Evolutionary conservation across 2,888 invertebrate species (phyloP), one percentile per base, ranked within the genome.

Genomic region (Chymomyza amoena): DNA sequence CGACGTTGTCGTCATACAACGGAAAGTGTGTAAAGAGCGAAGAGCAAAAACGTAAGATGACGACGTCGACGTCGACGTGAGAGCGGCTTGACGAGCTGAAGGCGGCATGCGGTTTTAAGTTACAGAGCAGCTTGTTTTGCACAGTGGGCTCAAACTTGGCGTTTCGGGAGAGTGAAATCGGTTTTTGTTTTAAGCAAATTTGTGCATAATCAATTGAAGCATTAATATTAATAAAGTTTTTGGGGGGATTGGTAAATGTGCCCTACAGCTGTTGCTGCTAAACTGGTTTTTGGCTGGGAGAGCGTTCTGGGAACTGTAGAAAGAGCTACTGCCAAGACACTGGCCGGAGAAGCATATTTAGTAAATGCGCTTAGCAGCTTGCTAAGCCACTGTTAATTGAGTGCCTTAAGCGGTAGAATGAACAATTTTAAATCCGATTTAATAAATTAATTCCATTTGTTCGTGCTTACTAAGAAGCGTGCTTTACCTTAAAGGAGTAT

Each of bases 51-150:
- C n/a, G 69, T 66, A 13, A 36, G 52, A 16, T 54, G 56, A 69
- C 64, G 61, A 67, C 36, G 50, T 28, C 36, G 51, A 73, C 28
- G 39, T 39, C 28, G 39, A 54, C 57, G 51, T 16, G 70, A 68
- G 72, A 72, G 66, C 57, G 54, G 60, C 9, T 56, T 75, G 73
- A 69, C 73, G 82, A 84, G 83, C 85, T 1, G 32, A 32, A 32
- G 32, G 32, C 39, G 13, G 39, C 39, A 45, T 85, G 88, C 81
- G 83, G 88, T 87, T 83, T 87, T 87, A 77, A 87, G 84, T 83
- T 83, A 87, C 83, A 83, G 61, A 68, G 73, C 66, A 72, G 74
- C 73, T 86, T 84, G 80, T 72, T 79, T 69, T 20, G 71, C 68
- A 87, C 83, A 72, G 81, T 83, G 83, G 81, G 54, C 4, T 13